These are phyloP conservation scores for Grammomys surdaster DNA, from an alignment of 2,113 vertebrate genomes.

Conservation along the genomic window DNA sequence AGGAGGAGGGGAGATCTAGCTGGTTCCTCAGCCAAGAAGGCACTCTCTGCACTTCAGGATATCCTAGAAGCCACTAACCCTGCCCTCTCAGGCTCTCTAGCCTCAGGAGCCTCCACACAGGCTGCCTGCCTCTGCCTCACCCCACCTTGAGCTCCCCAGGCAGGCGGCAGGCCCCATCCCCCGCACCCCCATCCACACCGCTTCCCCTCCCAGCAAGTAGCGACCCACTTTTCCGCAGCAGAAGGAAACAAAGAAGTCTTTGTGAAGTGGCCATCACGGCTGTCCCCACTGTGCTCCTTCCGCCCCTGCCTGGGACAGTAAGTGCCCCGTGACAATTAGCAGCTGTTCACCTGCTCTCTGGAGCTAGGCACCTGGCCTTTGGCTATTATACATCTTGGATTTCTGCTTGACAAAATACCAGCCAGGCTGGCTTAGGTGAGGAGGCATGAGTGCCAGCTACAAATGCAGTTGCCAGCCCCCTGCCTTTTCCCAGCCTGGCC, in stretches of 20 bases:
- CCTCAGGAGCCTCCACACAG: too few relatives aligned
- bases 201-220: conserved; percentile 26
- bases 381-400: background rate
- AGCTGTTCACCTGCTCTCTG: conserved; percentile 12
- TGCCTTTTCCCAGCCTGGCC: background rate
- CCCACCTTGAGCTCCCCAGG: background rate
- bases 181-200: accelerated
- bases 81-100: background rate
- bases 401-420: conserved; percentile 16
- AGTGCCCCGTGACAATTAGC: conserved; percentile 18
- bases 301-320: background rate
- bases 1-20: accelerated
- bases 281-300: background rate
- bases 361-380: conserved; percentile 48
- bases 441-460: background rate
- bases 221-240: conserved; percentile 48
- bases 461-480: background rate
- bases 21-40: background rate
- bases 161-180: background rate
- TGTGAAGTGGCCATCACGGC: background rate
- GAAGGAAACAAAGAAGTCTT: conserved; percentile 63
- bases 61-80: background rate
- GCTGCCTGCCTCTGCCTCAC: background rate
- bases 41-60: background rate
- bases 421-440: background rate